Evolutionary conservation across 2,113 vertebrate species (phyloP), one percentile per base, ranked within the genome.

Genomic region (Lonchura striata): DNA sequence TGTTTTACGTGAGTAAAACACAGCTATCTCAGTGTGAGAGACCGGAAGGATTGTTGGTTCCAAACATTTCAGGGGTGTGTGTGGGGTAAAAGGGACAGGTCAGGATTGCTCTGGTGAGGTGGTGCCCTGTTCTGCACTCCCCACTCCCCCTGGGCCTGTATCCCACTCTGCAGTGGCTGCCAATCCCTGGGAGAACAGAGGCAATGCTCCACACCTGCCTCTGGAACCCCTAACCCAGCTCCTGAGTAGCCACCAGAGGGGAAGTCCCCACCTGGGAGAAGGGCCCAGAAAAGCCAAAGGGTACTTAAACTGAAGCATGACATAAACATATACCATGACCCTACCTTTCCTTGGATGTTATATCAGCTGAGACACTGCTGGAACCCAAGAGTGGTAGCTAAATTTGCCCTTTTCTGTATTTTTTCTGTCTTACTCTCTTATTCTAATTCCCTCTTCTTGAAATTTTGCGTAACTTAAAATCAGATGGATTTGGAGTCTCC

Each of bases 11-110:
- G 15, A 61, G n/a, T n/a, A 47, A 87, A 53, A 8, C 20, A 33
- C 15, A 19, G 47, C 12, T 33, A 18, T 37, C 46, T 60, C 19
- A 46, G 2, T 31, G 20, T 31, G 13, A 56, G 30, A n/a, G 42
- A 65, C 10, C 1, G 0, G 24, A 49, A 65, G 24, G 28, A 49
- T 30, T 75, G 3, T 7, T 30, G 35, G 7, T 30, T 66, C 60
- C 15, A 49, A 49, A 65, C 1, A 57, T 13, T 30, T 49, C 1
- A 1, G n/a, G 11, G 15, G 7, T 0, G 1, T 7, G 6, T 20
- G 6, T 16, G 11, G 14, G 14, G 23, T 14, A 21, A 18, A 49
- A 74, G 19, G 23, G 3, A 6, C 19, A 49, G 28, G 19, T n/a
- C n/a, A 47, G 19, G 3, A 12, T 24, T 49, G 15, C 15, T 65